A percentile compares a stretch with the other conserved stretches of the same genome.
phyloP scores from a whole-genome alignment of 2,888 invertebrate genomes.

The Perizoma flavofasciatum region DNA sequence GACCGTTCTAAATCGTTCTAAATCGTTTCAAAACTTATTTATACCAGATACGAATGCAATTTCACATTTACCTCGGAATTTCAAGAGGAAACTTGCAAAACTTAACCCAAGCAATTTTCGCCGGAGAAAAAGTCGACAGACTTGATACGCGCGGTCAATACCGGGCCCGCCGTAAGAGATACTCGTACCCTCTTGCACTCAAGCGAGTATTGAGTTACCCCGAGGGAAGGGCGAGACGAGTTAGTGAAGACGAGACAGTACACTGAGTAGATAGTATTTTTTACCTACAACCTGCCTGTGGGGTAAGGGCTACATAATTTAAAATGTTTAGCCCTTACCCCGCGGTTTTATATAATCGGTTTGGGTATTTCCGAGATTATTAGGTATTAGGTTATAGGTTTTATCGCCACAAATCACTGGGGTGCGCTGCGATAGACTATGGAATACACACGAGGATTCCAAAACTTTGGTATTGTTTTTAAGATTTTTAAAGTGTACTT shows the following conservation, averaged over 20 bases:
- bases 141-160: slow-evolving; percentile 28
- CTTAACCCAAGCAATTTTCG: not conserved
- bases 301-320: not conserved
- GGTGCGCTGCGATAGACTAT: too few relatives aligned
- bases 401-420: too few relatives aligned
- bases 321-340: too few relatives aligned
- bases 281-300: slow-evolving; percentile 16
- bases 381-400: too few relatives aligned
- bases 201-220: slow-evolving; percentile 51
- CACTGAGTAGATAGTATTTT: not conserved
- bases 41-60: too few relatives aligned
- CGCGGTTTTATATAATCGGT: too few relatives aligned
- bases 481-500: too few relatives aligned
- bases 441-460: too few relatives aligned
- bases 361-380: too few relatives aligned
- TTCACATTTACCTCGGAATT: not conserved
- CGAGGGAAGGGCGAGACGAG: slow-evolving; percentile 27
- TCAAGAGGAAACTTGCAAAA: not conserved
- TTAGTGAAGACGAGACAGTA: slow-evolving; percentile 29
- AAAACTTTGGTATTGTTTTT: too few relatives aligned
- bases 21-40: too few relatives aligned
- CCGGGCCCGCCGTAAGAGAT: slow-evolving; percentile 39
- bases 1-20: too few relatives aligned
- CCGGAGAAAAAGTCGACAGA: slow-evolving; percentile 7
- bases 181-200: slow-evolving; percentile 58